phyloP scores from a whole-genome alignment of 2,888 invertebrate species.

The Drosophila stalkeri region DNA sequence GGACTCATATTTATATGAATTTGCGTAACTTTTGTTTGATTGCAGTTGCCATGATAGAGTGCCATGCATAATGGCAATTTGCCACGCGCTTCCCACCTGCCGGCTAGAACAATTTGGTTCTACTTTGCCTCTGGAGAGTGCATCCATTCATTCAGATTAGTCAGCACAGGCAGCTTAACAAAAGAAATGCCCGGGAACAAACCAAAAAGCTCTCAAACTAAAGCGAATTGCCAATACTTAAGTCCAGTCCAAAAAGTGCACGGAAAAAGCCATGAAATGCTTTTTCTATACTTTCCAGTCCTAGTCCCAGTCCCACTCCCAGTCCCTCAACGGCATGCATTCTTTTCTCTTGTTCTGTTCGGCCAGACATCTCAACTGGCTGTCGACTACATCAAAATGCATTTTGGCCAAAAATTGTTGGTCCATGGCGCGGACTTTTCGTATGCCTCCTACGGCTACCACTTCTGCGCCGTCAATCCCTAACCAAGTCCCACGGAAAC shows the following conservation, averaged over 20 bases:
- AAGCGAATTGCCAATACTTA: constrained; percentile 51
- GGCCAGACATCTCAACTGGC: constrained; percentile 44
- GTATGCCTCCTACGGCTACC: constrained; percentile 10
- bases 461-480: constrained; percentile 3
- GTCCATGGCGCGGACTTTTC: constrained; percentile 35
- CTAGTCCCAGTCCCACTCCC: too few relatives aligned
- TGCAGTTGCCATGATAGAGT: constrained; percentile 60
- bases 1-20: constrained; percentile 67
- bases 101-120: background rate
- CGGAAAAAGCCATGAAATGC: constrained; percentile 28
- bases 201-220: constrained; percentile 35
- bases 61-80: constrained; percentile 60
- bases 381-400: constrained; percentile 76
- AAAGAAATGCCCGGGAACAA: constrained; percentile 36
- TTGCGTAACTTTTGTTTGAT: constrained; percentile 67
- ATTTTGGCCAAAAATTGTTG: constrained; percentile 68
- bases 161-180: constrained; percentile 48
- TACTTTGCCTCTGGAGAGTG: constrained; percentile 39
- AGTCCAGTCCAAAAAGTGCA: constrained; percentile 16
- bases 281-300: constrained; percentile 7
- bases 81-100: constrained; percentile 20
- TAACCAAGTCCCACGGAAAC: constrained; percentile 35
- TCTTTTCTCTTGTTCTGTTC: constrained; percentile 26
- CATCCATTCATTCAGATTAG: constrained; percentile 63
- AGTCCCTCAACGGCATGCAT: constrained; percentile 15